These are phyloP conservation scores for Chloroclystis v-ata DNA, from an alignment of 2,888 invertebrate genomes.

Conservation along the genomic window DNA sequence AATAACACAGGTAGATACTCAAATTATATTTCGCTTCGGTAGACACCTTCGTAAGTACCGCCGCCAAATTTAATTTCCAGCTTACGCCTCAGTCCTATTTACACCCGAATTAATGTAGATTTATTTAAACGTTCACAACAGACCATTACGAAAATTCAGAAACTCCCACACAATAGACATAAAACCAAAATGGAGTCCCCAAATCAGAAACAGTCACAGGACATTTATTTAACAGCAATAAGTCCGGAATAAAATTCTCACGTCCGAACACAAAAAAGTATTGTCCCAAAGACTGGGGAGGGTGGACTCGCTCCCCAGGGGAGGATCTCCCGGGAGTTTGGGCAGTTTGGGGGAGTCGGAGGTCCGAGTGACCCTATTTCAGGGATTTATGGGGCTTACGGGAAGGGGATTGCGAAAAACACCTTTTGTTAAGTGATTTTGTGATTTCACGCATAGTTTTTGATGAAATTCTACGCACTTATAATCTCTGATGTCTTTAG, in stretches of 20 bases:
- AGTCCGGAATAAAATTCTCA: constrained; percentile 4
- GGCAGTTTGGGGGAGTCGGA: not conserved
- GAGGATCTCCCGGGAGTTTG: not conserved
- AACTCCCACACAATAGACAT: not conserved
- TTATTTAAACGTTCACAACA: no score
- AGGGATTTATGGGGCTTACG: constrained; percentile 1
- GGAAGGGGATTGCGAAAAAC: constrained; percentile 6
- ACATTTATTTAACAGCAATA: constrained; percentile 4
- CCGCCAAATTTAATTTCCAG: no score
- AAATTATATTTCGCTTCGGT: no score
- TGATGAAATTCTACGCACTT: not conserved
- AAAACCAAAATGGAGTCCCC: not conserved
- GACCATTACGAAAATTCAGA: no score
- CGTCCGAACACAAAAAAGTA: constrained; percentile 4
- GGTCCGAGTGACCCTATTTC: constrained; percentile 3
- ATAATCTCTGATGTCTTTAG: no score
- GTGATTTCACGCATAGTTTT: constrained; percentile 1
- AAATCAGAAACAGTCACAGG: not conserved
- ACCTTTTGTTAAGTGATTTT: constrained; percentile 8
- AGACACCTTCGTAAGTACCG: no score
- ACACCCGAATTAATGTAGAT: not conserved
- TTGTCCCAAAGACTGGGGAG: constrained; percentile 4
- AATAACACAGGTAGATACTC: no score
- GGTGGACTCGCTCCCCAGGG: not conserved
- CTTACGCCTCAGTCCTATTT: no score